These are phyloP conservation scores for Eucera pruinosa DNA, from an alignment of 2,888 invertebrate genomes.

Conservation along the genomic window DNA sequence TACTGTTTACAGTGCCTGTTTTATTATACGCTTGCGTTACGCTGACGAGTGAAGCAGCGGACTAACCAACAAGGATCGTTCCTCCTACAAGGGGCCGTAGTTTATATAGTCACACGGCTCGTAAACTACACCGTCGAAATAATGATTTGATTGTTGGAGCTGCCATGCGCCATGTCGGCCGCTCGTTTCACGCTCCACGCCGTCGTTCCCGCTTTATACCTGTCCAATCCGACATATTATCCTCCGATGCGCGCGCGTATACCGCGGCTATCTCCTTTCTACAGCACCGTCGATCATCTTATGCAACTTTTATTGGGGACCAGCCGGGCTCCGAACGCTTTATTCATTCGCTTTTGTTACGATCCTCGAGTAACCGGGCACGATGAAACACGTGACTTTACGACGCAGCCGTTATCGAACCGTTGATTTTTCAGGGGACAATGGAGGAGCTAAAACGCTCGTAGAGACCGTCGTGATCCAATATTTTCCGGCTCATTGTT, in stretches of 20 bases:
- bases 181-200: neutral
- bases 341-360: slow-evolving; percentile 13
- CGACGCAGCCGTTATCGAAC: neutral
- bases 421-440: neutral
- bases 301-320: slow-evolving; percentile 27
- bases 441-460: neutral
- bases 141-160: slow-evolving; percentile 32
- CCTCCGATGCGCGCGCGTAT: slow-evolving; percentile 5
- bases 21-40: slow-evolving; percentile 19
- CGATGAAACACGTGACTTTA: slow-evolving; percentile 5
- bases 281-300: slow-evolving; percentile 15
- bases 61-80: slow-evolving; percentile 5
- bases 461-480: neutral
- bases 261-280: neutral
- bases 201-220: slow-evolving; percentile 20
- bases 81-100: no score
- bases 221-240: slow-evolving; percentile 1
- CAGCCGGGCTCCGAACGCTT: neutral
- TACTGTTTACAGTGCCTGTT: slow-evolving; percentile 28
- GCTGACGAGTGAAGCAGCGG: neutral
- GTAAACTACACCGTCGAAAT: slow-evolving; percentile 25
- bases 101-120: slow-evolving; percentile 9
- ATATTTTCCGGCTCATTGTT: slow-evolving; percentile 5
- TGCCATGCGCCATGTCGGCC: no score
- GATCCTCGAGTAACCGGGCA: neutral